Evolutionary conservation across 2,888 invertebrate species (phyloP), one percentile per base, ranked within the genome.

Genomic region (Coelopa pilipes): DNA sequence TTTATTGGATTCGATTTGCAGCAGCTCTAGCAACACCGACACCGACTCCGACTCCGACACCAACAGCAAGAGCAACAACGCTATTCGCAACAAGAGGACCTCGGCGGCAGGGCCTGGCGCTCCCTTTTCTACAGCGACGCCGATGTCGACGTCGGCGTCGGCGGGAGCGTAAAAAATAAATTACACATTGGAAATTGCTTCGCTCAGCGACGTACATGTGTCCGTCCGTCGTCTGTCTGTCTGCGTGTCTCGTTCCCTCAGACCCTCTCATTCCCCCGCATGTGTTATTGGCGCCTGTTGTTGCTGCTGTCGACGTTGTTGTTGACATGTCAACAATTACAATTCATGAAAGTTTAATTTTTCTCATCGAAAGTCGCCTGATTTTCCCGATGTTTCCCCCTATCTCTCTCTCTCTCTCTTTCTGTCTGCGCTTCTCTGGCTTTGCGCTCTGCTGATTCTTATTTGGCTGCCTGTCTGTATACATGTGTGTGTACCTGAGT

Each of bases 331-430:
- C 49, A 65, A 71, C 63, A 71, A 71, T 53, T 50, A 53, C 57
- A 63, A 59, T 49, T 70, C 59, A 70, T 60, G 55, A 65, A 65
- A 55, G 50, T 63, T 71, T 60, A 59, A 70, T 70, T 70, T 62
- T 53, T 62, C 47, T 17, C 46, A 21, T 59, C 34, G 24, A 10
- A 62, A 34, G 1, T 62, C 24, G n/a, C 34, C 13, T 24, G 34
- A 10, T 34, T 60, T 9, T 34, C 34, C 7, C 34, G 5, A 57
- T 59, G 19, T 59, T 59, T 9, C 34, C 7, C 34, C 53, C 13
- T 13, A 2, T 53, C 53, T 7, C 3, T 15, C n/a, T 53, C 13
- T 9, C n/a, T 53, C n/a, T 53, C n/a, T 53, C n/a, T 53, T 9
- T 15, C 53, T 53, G 5, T 9, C 53, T n/a, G 4, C 53, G 2